Conservation (phyloP, 2,888 invertebrate species). For the Aspidiotus destructor region DNA sequence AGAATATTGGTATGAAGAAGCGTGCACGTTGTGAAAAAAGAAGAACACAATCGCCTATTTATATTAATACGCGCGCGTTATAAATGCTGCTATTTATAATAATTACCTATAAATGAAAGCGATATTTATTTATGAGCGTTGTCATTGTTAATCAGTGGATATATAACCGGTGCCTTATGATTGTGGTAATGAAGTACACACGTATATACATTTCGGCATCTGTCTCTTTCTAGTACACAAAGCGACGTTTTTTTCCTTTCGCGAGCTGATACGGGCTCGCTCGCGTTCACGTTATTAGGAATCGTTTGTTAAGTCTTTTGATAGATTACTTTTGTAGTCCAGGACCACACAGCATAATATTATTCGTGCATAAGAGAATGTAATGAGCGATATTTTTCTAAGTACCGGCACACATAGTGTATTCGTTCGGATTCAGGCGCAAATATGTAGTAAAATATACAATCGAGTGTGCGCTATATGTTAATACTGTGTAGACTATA, state of each 20-base stretch:
- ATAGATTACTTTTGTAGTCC: slow-evolving; percentile 14
- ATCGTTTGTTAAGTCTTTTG: slow-evolving; percentile 27
- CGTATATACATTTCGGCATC: no score
- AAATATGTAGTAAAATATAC: background rate
- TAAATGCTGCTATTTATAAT: slow-evolving; percentile 28
- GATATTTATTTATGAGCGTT: slow-evolving; percentile 29
- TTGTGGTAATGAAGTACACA: background rate
- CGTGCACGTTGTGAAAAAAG: no score
- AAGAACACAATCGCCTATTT: slow-evolving; percentile 15
- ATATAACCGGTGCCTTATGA: slow-evolving; percentile 24
- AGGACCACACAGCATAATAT: slow-evolving; percentile 18
- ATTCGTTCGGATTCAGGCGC: slow-evolving; percentile 8
- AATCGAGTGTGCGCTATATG: no score
- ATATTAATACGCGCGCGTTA: slow-evolving; percentile 8
- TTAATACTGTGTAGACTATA: no score
- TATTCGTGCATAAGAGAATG: background rate
- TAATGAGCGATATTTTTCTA: slow-evolving; percentile 12
- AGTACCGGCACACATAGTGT: background rate
- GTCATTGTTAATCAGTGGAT: slow-evolving; percentile 30
- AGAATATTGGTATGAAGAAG: no score
- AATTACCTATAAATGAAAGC: slow-evolving; percentile 25
- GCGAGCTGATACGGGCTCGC: background rate
- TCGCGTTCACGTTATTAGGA: slow-evolving; percentile 15
- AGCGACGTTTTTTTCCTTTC: background rate
- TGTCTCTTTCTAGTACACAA: no score